Evolutionary conservation across 2,888 invertebrate species (phyloP).

Genomic region (Sesamia inferens): DNA sequence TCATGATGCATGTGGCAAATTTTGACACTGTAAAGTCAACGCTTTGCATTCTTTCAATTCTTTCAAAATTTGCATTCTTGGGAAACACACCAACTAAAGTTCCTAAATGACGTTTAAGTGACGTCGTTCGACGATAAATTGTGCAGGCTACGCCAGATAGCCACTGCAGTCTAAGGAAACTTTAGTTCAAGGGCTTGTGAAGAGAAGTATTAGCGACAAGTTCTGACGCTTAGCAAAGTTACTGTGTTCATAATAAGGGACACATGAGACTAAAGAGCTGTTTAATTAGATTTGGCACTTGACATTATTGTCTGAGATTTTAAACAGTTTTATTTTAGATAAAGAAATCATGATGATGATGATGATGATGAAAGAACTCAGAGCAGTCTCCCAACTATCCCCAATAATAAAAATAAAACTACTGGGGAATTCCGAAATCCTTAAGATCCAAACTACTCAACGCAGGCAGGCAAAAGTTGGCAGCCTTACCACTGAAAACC

Average conservation of each 20-base stretch:
- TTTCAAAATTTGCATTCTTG: not conserved
- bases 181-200: too few species aligned
- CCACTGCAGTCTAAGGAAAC: not conserved
- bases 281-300: not conserved
- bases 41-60: too few species aligned
- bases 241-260: not conserved
- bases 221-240: not conserved
- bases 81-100: not conserved
- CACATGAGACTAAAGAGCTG: not conserved
- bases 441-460: not conserved
- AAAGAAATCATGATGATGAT: too few species aligned
- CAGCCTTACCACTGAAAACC: too few species aligned
- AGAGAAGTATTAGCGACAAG: not conserved
- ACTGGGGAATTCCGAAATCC: not conserved
- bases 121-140: too few species aligned
- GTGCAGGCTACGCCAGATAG: too few species aligned
- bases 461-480: too few species aligned
- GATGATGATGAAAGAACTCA: too few species aligned
- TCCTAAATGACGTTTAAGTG: too few species aligned
- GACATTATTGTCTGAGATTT: not conserved
- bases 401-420: not conserved
- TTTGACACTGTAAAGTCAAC: too few species aligned
- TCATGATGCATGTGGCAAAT: too few species aligned
- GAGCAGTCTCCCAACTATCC: not conserved
- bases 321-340: not conserved